phyloP scores from a whole-genome alignment of 2,888 invertebrate species.

The Oscheius sp. region DNA sequence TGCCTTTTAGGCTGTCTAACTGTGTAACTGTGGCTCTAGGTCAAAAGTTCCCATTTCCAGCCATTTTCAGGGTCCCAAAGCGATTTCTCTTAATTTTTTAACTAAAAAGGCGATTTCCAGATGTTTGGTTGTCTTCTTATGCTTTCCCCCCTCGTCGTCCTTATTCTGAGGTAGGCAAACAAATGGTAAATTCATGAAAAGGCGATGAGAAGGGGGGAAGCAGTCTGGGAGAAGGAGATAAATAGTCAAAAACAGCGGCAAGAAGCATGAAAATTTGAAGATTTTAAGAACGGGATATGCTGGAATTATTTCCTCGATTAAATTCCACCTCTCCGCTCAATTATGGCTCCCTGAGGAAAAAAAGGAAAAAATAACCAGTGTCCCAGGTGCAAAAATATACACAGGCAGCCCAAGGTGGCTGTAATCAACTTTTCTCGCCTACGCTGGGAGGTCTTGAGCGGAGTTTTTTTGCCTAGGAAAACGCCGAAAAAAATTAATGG shows the following conservation, averaged over 20 bases:
- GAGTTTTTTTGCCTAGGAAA: too few relatives aligned
- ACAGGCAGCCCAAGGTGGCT: slow-evolving; percentile 25
- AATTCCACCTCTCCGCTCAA: background rate
- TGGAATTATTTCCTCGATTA: too few relatives aligned
- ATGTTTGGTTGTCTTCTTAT: too few relatives aligned
- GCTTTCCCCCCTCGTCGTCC: too few relatives aligned
- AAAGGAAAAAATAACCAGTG: background rate
- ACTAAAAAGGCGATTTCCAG: too few relatives aligned
- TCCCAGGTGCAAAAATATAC: slow-evolving; percentile 10
- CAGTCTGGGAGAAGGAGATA: slow-evolving; percentile 5
- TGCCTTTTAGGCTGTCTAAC: too few relatives aligned
- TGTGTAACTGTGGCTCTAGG: too few relatives aligned
- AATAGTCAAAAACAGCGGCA: background rate
- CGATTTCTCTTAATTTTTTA: too few relatives aligned
- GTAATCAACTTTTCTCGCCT: slow-evolving; percentile 9
- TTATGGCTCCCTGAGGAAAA: background rate
- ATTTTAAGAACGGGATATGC: too few relatives aligned
- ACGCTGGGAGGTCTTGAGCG: background rate
- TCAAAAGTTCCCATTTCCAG: too few relatives aligned
- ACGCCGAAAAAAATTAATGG: too few relatives aligned
- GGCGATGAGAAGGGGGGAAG: slow-evolving; percentile 4
- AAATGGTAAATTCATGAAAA: slow-evolving; percentile 13
- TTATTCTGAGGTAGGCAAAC: background rate
- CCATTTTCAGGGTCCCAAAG: too few relatives aligned
- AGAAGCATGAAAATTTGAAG: background rate